Evolutionary conservation across 2,888 invertebrate genomes (phyloP), one percentile per base, ranked within the genome.

Genomic region (Asteroscopus sphinx): DNA sequence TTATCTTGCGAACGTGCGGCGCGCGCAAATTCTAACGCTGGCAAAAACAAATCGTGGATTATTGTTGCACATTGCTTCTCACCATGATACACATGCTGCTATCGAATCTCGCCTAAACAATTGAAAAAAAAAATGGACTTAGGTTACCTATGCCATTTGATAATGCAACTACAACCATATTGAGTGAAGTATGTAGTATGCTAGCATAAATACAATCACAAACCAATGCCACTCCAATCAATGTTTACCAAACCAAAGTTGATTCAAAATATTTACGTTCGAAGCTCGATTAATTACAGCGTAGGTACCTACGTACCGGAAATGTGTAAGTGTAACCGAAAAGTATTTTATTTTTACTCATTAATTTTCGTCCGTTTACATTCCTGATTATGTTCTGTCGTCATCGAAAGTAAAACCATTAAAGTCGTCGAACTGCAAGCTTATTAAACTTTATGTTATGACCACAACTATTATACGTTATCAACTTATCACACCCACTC

Each of bases 11-110:
- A 92, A 91, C 92, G 92, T 91, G 93, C 90, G 87, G 86, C 85
- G 92, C 86, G 91, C 92, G 92, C 93, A 90, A 93, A 93, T 92
- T 92, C 93, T 93, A 92, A 91, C 87, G 86, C 88, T 89, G 81
- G 90, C 90, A 80, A 92, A 91, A 86, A 87, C 88, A 83, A 85
- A 82, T 83, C 79, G 80, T 79, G 79, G 82, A 83, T 87, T 88
- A 86, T 82, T 85, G 79, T 86, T 82, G 80, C 83, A 81, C 74
- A 73, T 68, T 76, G 63, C 68, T 76, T 66, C 69, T 53, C 52
- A 48, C 44, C 51, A 48, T 56, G 58, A 44, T 49, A 51, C 55
- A 58, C 46, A 55, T 58, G 53, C 33, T 51, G 53, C 25, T 46
- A 32, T 53, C 15, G 9, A 33, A 57, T 58, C 32, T 44, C 40